Percentiles rank a stretch among this genome's conserved stretches.
These are phyloP conservation scores for Vireo altiloquus DNA, from an alignment of 2,113 vertebrate genomes.

Conservation along the genomic window DNA sequence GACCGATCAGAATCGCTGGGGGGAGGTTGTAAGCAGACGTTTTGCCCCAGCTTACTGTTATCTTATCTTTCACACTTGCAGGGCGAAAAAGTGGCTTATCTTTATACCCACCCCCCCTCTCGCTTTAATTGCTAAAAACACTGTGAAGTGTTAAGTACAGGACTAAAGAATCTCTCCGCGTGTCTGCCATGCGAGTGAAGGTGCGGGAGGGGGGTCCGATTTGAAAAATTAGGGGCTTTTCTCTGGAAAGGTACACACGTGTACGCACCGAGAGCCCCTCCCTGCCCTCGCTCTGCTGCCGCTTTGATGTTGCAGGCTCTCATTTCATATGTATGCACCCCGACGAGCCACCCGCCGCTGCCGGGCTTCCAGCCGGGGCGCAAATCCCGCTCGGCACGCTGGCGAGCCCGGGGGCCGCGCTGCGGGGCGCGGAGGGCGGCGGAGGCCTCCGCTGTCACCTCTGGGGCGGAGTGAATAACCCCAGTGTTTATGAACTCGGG, in stretches of 20 bases:
- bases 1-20: constrained; percentile 76
- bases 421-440: not conserved
- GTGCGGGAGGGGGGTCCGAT: not conserved
- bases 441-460: constrained; percentile 17
- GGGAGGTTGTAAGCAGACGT: constrained; percentile 76
- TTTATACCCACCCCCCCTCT: constrained; percentile 73
- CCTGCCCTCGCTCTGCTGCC: not conserved
- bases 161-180: constrained; percentile 64
- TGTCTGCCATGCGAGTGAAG: constrained; percentile 26
- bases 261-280: not conserved
- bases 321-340: not conserved
- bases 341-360: constrained; percentile 12
- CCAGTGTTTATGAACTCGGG: constrained; percentile 14
- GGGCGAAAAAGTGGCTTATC: constrained; percentile 73
- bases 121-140: constrained; percentile 77
- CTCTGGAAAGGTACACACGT: not conserved
- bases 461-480: constrained; percentile 42
- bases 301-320: constrained; percentile 33
- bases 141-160: constrained; percentile 65
- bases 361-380: constrained; percentile 2
- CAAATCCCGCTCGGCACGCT: not conserved
- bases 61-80: constrained; percentile 80
- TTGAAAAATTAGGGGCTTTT: constrained; percentile 43
- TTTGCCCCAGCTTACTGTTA: constrained; percentile 76
- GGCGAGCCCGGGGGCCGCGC: not conserved